Conservation (phyloP, 2,888 invertebrate species). For the Danaus chrysippus region DNA sequence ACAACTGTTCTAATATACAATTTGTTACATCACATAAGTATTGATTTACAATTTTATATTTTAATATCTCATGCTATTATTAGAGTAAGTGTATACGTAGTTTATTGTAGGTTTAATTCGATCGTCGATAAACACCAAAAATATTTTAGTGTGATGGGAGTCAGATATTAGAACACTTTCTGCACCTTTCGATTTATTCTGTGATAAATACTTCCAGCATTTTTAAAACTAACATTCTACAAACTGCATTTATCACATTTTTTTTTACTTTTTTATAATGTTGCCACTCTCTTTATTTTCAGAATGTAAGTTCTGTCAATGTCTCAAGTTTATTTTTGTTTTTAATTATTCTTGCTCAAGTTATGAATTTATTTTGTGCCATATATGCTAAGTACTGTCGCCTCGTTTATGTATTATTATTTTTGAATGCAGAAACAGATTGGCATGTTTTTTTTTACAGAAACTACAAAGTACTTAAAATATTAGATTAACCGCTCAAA, state of each 20-base stretch:
- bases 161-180: constrained; percentile 46
- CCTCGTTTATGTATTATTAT: constrained; percentile 13
- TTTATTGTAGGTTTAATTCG: constrained; percentile 39
- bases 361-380: constrained; percentile 29
- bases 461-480: background rate
- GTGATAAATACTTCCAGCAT: constrained; percentile 29
- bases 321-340: constrained; percentile 9
- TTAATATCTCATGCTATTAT: constrained; percentile 18
- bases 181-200: constrained; percentile 30
- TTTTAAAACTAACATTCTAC: constrained; percentile 24
- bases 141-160: constrained; percentile 50
- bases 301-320: constrained; percentile 5
- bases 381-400: constrained; percentile 19
- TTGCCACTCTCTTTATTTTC: constrained; percentile 2
- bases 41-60: constrained; percentile 25
- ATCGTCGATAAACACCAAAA: constrained; percentile 60
- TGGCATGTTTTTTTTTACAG: background rate
- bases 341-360: constrained; percentile 26
- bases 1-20: background rate
- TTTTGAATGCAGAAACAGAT: background rate
- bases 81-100: constrained; percentile 23
- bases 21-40: constrained; percentile 18
- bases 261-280: constrained; percentile 1
- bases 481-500: background rate
- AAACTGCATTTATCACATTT: constrained; percentile 23